phyloP scores from a whole-genome alignment of 2,113 vertebrate genomes.

The Nycticebus coucang region DNA sequence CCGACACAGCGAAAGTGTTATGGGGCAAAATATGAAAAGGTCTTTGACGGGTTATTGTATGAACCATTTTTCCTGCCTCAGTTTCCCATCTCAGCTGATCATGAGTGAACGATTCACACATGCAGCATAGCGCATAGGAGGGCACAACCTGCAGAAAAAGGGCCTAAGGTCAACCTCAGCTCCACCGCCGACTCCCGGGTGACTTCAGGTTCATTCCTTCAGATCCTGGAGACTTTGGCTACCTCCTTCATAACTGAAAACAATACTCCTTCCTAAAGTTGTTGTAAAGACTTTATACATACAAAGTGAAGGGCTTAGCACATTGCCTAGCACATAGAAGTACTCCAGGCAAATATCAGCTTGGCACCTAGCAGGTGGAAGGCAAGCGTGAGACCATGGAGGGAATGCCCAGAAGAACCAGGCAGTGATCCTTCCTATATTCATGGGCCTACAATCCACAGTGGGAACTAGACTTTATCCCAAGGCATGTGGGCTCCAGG shows the following conservation, averaged over 20 bases:
- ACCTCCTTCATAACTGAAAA: background rate
- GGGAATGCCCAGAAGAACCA: fast-evolving
- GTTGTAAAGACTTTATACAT: background rate
- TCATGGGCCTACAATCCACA: background rate
- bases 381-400: fast-evolving
- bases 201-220: background rate
- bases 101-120: background rate
- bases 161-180: background rate
- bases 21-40: background rate
- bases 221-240: background rate
- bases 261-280: background rate
- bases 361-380: fast-evolving
- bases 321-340: background rate
- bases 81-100: background rate
- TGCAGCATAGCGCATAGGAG: background rate
- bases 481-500: background rate
- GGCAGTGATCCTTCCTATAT: background rate
- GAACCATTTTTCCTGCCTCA: conserved; percentile 32
- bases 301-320: background rate
- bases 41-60: background rate
- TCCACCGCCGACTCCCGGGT: background rate
- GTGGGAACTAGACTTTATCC: background rate
- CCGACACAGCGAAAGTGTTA: background rate
- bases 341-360: background rate
- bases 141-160: background rate